A percentile compares a stretch with the other conserved stretches of the same genome.
Conservation (phyloP, 2,888 invertebrate genomes). For the Antitype chi region DNA sequence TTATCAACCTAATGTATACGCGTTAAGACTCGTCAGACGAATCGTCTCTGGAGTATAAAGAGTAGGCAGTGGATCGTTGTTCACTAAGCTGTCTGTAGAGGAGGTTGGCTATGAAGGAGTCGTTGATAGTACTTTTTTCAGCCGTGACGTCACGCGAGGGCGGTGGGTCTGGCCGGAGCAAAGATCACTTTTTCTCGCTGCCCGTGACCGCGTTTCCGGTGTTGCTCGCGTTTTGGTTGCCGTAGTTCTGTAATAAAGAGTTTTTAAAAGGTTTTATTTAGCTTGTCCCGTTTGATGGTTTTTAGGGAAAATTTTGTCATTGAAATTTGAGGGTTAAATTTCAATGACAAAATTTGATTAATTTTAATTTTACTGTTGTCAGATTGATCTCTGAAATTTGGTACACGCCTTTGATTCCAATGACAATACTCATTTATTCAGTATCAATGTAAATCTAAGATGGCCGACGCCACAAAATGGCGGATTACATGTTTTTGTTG, state of each 20-base stretch:
- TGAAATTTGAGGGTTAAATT: too few relatives aligned
- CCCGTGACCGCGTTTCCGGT: constrained; percentile 64
- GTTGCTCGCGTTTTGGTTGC: constrained; percentile 70
- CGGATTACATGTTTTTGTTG: background rate
- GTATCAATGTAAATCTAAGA: too few relatives aligned
- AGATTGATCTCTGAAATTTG: too few relatives aligned
- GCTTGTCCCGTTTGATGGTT: too few relatives aligned
- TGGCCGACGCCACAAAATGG: too few relatives aligned
- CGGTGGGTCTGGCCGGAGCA: constrained; percentile 10
- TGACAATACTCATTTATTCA: too few relatives aligned
- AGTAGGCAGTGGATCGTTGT: constrained; percentile 26
- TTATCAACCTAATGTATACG: background rate
- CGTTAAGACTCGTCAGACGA: constrained; percentile 42
- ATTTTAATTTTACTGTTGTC: too few relatives aligned
- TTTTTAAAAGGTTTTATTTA: background rate
- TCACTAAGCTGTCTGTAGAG: constrained; percentile 7
- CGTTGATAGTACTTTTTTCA: constrained; percentile 17
- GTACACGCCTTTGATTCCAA: too few relatives aligned
- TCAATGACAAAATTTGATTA: too few relatives aligned
- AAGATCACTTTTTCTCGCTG: constrained; percentile 81
- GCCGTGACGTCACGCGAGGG: constrained; percentile 31
- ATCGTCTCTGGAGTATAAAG: constrained; percentile 29
- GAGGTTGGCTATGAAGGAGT: constrained; percentile 29
- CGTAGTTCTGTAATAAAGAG: constrained; percentile 77
- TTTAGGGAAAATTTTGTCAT: too few relatives aligned